phyloP scores from a whole-genome alignment of 2,113 vertebrate genomes.

The Coreoperca whiteheadi region DNA sequence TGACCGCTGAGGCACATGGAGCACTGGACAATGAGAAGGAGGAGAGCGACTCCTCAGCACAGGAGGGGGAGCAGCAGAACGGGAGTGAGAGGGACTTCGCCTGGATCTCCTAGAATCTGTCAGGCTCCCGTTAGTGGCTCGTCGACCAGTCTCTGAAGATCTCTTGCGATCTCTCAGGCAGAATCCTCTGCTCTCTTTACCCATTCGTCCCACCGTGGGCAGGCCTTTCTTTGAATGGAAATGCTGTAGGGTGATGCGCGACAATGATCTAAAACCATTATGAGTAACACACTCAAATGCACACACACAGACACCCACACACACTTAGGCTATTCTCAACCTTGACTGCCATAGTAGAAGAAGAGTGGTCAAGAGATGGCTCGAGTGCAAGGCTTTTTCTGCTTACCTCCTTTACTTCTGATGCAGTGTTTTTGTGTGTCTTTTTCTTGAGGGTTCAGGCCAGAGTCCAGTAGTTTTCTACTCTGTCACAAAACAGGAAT shows the following conservation, averaged over 20 bases:
- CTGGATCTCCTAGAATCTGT: conserved; percentile 92
- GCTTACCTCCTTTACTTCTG: conserved; percentile 80
- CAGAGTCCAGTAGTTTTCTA: conserved; percentile 71
- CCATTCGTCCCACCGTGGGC: conserved; percentile 61
- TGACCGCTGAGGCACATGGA: conserved; percentile 87
- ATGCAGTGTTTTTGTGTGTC: conserved; percentile 78
- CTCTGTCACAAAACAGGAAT: conserved; percentile 67
- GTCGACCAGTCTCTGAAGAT: conserved; percentile 66
- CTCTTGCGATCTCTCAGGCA: conserved; percentile 64
- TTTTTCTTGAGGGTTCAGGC: conserved; percentile 70
- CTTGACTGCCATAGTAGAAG: conserved; percentile 68
- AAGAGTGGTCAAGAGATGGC: conserved; percentile 62
- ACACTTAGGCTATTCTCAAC: conserved; percentile 51
- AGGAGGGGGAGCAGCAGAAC: conserved; percentile 87
- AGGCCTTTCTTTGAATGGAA: conserved; percentile 72
- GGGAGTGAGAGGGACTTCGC: conserved; percentile 93
- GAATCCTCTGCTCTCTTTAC: conserved; percentile 72
- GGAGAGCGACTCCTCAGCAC: conserved; percentile 92
- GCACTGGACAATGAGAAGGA: conserved; percentile 89
- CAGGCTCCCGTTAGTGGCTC: conserved; percentile 28
- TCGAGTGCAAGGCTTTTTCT: conserved; percentile 70
- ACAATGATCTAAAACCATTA: conserved; percentile 73
- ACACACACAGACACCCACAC: conserved; percentile 41
- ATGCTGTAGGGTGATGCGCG: conserved; percentile 67
- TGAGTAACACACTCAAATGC: conserved; percentile 36